phyloP scores from a whole-genome alignment of 2,888 invertebrate genomes.

The Drosophila macrospina region DNA sequence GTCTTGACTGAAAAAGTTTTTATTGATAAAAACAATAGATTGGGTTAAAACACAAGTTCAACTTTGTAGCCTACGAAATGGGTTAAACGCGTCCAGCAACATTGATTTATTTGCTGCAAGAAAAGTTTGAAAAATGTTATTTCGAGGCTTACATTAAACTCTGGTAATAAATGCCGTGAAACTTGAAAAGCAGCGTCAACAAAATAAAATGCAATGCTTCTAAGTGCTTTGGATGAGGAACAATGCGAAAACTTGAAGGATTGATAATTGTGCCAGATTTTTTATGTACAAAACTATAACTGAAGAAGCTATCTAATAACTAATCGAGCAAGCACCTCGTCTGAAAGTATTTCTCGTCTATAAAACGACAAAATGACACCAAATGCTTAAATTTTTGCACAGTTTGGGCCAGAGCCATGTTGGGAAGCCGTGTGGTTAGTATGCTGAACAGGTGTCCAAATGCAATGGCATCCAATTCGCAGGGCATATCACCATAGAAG shows the following conservation, averaged over 20 bases:
- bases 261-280: conserved; percentile 18
- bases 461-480: conserved; percentile 97
- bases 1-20: conserved; percentile 2
- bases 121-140: conserved; percentile 26
- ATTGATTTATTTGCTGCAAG: conserved; percentile 48
- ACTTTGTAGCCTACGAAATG: conserved; percentile 6
- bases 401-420: conserved; percentile 91
- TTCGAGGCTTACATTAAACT: neutral
- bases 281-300: conserved; percentile 24
- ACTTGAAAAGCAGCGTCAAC: neutral
- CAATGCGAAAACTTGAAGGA: conserved; percentile 23
- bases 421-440: conserved; percentile 94
- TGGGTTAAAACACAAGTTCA: conserved; percentile 4
- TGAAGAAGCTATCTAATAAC: conserved; percentile 1
- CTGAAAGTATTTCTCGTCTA: conserved; percentile 93
- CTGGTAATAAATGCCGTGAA: too few relatives aligned
- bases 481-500: conserved; percentile 94
- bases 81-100: conserved; percentile 13
- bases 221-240: neutral
- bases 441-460: conserved; percentile 99
- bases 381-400: conserved; percentile 91
- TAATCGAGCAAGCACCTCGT: conserved; percentile 55
- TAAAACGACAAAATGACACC: conserved; percentile 92
- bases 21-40: conserved; percentile 14
- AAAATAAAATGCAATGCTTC: conserved; percentile 4